Evolutionary conservation across 2,888 invertebrate species (phyloP).

Genomic region (Saturnia japonica): DNA sequence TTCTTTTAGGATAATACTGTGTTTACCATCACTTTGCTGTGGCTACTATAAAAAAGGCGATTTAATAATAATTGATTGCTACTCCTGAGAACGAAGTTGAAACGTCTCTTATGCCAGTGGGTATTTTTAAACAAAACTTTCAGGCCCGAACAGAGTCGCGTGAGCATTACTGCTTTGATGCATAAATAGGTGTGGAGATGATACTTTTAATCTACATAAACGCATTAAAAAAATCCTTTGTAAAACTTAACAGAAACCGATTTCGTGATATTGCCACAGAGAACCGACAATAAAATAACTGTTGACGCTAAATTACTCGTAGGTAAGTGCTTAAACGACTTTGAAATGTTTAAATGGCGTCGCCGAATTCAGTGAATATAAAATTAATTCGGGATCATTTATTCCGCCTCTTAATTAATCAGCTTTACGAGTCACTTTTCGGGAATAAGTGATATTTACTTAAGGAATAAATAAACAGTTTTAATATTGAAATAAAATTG

Average conservation of each 20-base stretch:
- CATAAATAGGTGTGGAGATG: not conserved
- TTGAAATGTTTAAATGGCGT: not conserved
- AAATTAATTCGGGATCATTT: slow-evolving; percentile 31
- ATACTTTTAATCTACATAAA: not conserved
- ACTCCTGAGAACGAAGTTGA: too few relatives aligned
- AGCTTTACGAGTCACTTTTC: slow-evolving; percentile 20
- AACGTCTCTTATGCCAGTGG: too few relatives aligned
- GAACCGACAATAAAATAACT: not conserved
- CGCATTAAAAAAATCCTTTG: not conserved
- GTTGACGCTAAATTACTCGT: not conserved
- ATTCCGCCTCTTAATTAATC: slow-evolving; percentile 27
- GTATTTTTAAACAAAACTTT: too few relatives aligned
- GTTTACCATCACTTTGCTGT: too few relatives aligned
- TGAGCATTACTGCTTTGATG: too few relatives aligned
- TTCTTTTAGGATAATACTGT: too few relatives aligned
- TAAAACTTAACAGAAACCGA: not conserved
- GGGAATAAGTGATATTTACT: not conserved
- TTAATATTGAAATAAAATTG: not conserved
- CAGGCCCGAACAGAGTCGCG: too few relatives aligned
- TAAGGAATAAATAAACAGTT: not conserved
- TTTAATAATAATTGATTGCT: too few relatives aligned
- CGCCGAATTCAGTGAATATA: slow-evolving; percentile 25
- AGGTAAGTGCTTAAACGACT: slow-evolving; percentile 3
- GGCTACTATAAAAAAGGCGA: too few relatives aligned
- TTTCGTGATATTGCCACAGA: not conserved